A percentile compares a stretch with the other conserved stretches of the same genome.
These are phyloP conservation scores for Sinodicranocentrus sp. DNA, from an alignment of 2,888 invertebrate genomes.

Conservation along the genomic window DNA sequence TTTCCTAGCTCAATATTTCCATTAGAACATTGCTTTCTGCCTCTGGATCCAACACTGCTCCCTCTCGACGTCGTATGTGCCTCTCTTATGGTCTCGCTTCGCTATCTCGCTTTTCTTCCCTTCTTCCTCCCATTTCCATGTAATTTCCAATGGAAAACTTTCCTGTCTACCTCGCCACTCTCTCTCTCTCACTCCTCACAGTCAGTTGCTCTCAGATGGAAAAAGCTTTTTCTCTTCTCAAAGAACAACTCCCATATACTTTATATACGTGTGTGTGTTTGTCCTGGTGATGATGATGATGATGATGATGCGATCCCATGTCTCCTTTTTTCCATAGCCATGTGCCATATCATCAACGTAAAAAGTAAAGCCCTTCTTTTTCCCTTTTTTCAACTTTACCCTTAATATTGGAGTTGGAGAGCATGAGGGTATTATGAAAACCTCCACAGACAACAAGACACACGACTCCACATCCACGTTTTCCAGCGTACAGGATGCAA, in stretches of 20 bases:
- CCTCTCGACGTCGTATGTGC: slow-evolving; percentile 15
- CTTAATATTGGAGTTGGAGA: slow-evolving; percentile 30
- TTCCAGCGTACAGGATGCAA: slow-evolving; percentile 40
- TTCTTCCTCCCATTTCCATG: slow-evolving; percentile 51
- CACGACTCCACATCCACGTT: slow-evolving; percentile 31
- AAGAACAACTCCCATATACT: neutral
- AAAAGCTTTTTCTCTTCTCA: neutral
- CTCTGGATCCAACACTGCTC: neutral
- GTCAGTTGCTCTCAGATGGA: no score
- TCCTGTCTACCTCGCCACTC: neutral
- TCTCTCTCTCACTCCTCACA: neutral
- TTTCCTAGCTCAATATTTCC: slow-evolving; percentile 32
- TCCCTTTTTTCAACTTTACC: slow-evolving; percentile 58
- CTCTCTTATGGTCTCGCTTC: neutral
- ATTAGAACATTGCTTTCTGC: slow-evolving; percentile 25
- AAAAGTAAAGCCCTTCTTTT: slow-evolving; percentile 39
- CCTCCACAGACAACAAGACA: slow-evolving; percentile 35
- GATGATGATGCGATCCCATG: slow-evolving; percentile 33
- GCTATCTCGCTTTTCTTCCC: slow-evolving; percentile 39
- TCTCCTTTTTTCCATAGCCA: slow-evolving; percentile 40
- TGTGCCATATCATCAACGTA: slow-evolving; percentile 33
- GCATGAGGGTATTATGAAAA: slow-evolving; percentile 56
- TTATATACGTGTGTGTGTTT: neutral
- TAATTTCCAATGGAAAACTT: slow-evolving; percentile 53
- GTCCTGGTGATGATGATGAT: neutral